These are phyloP conservation scores for Halocynthia aurantium DNA, from an alignment of 23 tunicate species.

Conservation along the genomic window DNA sequence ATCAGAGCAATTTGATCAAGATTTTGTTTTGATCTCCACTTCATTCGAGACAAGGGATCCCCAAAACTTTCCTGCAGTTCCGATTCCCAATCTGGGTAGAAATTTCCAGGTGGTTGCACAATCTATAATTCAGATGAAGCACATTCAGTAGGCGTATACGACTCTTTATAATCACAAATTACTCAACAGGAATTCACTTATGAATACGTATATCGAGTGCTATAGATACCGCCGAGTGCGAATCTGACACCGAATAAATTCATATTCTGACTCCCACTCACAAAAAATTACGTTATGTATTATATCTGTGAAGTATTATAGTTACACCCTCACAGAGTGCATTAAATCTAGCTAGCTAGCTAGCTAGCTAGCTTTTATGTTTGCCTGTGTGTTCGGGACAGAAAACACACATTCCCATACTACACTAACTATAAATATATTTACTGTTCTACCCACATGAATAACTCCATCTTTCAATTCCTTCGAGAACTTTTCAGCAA, in stretches of 20 bases:
- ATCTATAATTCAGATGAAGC: not conserved
- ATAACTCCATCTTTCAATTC: not conserved
- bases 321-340: no score
- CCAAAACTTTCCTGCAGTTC: slow-evolving; percentile 9
- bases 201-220: no score
- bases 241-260: not conserved
- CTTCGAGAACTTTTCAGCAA: not conserved
- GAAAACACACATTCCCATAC: no score
- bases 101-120: slow-evolving; percentile 1
- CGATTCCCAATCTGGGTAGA: slow-evolving; percentile 12
- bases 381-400: no score
- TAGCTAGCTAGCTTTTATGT: no score
- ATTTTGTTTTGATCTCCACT: slow-evolving; percentile 24
- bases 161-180: no score
- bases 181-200: not conserved
- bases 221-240: no score
- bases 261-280: no score
- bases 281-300: no score
- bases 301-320: no score
- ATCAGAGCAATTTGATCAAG: slow-evolving; percentile 18
- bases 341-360: no score
- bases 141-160: not conserved
- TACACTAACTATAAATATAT: no score
- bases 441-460: not conserved
- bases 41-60: slow-evolving; percentile 1